phyloP scores from a whole-genome alignment of 2,888 invertebrate genomes.

The Cryptops parisi region DNA sequence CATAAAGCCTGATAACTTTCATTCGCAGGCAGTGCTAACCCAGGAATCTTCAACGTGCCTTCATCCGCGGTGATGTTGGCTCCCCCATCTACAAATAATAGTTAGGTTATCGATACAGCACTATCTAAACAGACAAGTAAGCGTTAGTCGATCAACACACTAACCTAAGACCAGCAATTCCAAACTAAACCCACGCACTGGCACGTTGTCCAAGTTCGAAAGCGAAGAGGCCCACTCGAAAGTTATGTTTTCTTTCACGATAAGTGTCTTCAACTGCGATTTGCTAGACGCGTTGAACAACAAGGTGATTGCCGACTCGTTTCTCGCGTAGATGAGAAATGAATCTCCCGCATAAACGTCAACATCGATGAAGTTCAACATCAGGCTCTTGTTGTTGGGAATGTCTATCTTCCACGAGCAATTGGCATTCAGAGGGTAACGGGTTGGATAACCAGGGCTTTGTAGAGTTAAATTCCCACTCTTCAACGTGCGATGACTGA shows the following conservation, averaged over 20 bases:
- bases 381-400: background rate
- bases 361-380: background rate
- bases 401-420: background rate
- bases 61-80: background rate
- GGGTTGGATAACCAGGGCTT: background rate
- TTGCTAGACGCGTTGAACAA: background rate
- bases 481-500: too few relatives aligned
- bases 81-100: background rate
- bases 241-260: background rate
- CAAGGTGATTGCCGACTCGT: background rate
- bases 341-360: background rate
- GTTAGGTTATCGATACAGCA: background rate
- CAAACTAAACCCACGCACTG: background rate
- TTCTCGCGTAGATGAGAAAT: background rate
- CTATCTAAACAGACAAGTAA: background rate
- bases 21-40: too few relatives aligned
- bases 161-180: background rate
- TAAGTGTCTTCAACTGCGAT: background rate
- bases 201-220: background rate
- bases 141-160: background rate
- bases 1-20: too few relatives aligned
- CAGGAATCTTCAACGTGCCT: background rate
- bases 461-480: too few relatives aligned
- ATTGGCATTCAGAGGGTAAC: background rate
- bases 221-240: background rate